Percentiles rank a stretch among this genome's conserved stretches.
phyloP scores from a whole-genome alignment of 2,888 invertebrate species.

The Melipona bicolor region DNA sequence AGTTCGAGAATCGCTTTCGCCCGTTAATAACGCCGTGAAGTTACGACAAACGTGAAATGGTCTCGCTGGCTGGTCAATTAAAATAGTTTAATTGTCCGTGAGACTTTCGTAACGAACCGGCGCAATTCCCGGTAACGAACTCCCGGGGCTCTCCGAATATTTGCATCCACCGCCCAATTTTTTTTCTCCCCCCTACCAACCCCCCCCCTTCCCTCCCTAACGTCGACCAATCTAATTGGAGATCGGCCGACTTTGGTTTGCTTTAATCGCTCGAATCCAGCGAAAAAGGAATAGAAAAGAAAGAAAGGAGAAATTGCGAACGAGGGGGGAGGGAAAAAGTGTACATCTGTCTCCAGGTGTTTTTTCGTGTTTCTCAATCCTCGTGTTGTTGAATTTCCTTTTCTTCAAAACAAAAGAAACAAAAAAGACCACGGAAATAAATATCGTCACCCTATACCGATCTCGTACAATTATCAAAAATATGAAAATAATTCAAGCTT shows the following conservation, averaged over 20 bases:
- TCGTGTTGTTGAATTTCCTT: not conserved
- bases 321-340: no score
- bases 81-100: slow-evolving; percentile 64
- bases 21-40: slow-evolving; percentile 51
- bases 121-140: slow-evolving; percentile 66
- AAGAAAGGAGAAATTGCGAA: no score
- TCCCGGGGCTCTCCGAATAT: slow-evolving; percentile 46
- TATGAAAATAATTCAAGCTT: not conserved
- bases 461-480: not conserved
- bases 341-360: not conserved
- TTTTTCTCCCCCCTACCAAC: no score
- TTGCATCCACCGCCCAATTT: slow-evolving; percentile 20
- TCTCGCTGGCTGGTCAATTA: slow-evolving; percentile 54
- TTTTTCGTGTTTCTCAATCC: not conserved
- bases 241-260: slow-evolving; percentile 3
- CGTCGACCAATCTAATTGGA: slow-evolving; percentile 45
- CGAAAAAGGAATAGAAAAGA: no score
- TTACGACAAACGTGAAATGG: slow-evolving; percentile 49
- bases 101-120: slow-evolving; percentile 57
- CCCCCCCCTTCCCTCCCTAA: not conserved
- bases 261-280: slow-evolving; percentile 3
- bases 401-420: no score
- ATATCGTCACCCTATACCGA: not conserved
- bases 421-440: not conserved
- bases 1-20: slow-evolving; percentile 51